Evolutionary conservation across 1,140 invertebrate species (phyloP).

Genomic region (Drosophila micromelanica): DNA sequence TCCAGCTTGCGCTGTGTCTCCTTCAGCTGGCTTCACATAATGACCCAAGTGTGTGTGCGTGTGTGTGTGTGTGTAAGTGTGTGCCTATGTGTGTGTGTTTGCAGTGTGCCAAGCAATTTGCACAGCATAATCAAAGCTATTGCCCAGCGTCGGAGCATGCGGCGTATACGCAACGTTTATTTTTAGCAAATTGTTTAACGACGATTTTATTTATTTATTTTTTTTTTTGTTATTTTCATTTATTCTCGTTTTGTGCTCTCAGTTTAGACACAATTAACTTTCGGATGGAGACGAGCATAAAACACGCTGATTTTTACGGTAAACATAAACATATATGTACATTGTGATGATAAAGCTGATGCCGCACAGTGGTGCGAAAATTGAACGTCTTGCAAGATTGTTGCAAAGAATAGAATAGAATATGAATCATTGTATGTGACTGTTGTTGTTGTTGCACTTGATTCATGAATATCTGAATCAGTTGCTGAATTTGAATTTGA

Average conservation of each 20-base stretch:
- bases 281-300: constrained; percentile 8
- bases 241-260: constrained; percentile 3
- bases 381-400: neutral
- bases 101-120: constrained; percentile 40
- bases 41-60: constrained; percentile 35
- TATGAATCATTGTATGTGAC: too few species aligned
- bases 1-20: constrained; percentile 16
- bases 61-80: constrained; percentile 6
- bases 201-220: constrained; percentile 32
- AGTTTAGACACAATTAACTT: constrained; percentile 44
- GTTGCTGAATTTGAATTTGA: neutral
- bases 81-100: constrained; percentile 25
- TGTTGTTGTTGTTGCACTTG: neutral
- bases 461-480: neutral
- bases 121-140: constrained; percentile 53
- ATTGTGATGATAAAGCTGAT: neutral
- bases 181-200: constrained; percentile 81
- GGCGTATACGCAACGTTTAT: constrained; percentile 75
- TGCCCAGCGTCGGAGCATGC: constrained; percentile 40
- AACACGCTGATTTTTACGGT: constrained; percentile 9
- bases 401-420: neutral
- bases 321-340: neutral
- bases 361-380: constrained; percentile 3
- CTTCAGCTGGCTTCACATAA: constrained; percentile 59
- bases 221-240: neutral